A percentile compares a stretch with the other conserved stretches of the same genome.
phyloP scores from a whole-genome alignment of 1,140 invertebrate species.

The Anastatus disparis region DNA sequence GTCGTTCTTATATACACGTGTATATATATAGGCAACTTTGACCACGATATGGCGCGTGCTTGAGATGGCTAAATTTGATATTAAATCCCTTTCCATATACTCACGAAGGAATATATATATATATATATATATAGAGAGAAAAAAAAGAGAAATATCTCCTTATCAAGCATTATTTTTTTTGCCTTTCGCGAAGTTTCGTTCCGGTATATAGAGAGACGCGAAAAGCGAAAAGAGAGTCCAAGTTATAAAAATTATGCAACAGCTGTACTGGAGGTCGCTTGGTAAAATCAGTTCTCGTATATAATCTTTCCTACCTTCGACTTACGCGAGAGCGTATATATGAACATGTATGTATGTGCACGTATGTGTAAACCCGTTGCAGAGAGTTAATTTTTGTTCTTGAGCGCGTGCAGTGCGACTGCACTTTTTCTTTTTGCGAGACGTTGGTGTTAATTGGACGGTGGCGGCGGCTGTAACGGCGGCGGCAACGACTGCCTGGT shows the following conservation, averaged over 20 bases:
- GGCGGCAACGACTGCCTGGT: too few species aligned
- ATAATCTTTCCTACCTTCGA: neutral
- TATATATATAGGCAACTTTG: too few species aligned
- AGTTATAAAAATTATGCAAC: slow-evolving; percentile 22
- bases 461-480: neutral
- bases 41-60: neutral
- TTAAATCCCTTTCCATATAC: too few species aligned
- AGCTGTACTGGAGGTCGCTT: slow-evolving; percentile 1
- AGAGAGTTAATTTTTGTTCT: neutral
- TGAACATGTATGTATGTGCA: neutral
- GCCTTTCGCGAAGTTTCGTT: slow-evolving; percentile 1
- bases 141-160: too few species aligned
- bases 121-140: too few species aligned
- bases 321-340: neutral
- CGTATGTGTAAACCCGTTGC: neutral
- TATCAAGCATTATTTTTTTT: too few species aligned
- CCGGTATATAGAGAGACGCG: slow-evolving; percentile 10
- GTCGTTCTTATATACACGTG: neutral
- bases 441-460: slow-evolving; percentile 19
- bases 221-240: slow-evolving; percentile 3
- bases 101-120: too few species aligned
- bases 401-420: neutral
- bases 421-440: neutral
- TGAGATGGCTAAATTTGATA: neutral
- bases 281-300: neutral